phyloP scores from a whole-genome alignment of 23 tunicate genomes.

The Trididemnum clinides region DNA sequence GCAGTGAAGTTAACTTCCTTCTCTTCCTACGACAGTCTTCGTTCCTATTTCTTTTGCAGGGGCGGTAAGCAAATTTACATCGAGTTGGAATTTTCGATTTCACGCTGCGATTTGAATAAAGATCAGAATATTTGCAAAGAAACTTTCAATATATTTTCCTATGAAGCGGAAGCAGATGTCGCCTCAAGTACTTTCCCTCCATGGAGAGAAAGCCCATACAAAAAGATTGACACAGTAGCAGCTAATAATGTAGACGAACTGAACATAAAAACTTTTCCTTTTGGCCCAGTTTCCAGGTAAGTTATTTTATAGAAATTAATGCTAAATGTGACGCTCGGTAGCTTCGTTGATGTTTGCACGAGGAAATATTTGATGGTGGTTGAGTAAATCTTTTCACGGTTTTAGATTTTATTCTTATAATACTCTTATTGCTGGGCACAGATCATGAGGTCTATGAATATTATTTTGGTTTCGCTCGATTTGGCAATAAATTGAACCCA shows the following conservation, averaged over 20 bases:
- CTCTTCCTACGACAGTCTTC: background rate
- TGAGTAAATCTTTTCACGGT: too few species aligned
- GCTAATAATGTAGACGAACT: slow-evolving; percentile 50
- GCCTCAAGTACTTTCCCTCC: slow-evolving; percentile 91
- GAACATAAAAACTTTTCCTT: slow-evolving; percentile 64
- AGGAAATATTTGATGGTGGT: too few species aligned
- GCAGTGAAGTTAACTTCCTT: too few species aligned
- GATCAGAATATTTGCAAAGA: slow-evolving; percentile 58
- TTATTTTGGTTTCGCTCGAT: too few species aligned
- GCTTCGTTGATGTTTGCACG: too few species aligned
- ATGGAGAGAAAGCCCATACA: slow-evolving; percentile 82
- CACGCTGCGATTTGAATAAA: slow-evolving; percentile 40
- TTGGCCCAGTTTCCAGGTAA: slow-evolving; percentile 27
- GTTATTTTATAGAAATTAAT: background rate
- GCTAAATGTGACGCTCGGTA: too few species aligned
- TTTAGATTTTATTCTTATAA: too few species aligned
- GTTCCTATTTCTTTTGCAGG: slow-evolving; percentile 14
- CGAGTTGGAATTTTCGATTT: slow-evolving; percentile 74
- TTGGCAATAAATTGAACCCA: too few species aligned
- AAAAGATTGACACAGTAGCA: slow-evolving; percentile 89
- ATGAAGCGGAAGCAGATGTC: slow-evolving; percentile 66
- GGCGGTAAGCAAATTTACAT: slow-evolving; percentile 65
- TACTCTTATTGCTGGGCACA: too few species aligned
- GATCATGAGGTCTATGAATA: too few species aligned
- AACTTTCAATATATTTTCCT: slow-evolving; percentile 86